Evolutionary conservation across 2,113 vertebrate species (phyloP), one percentile per base, ranked within the genome.

Genomic region (Rissa tridactyla): DNA sequence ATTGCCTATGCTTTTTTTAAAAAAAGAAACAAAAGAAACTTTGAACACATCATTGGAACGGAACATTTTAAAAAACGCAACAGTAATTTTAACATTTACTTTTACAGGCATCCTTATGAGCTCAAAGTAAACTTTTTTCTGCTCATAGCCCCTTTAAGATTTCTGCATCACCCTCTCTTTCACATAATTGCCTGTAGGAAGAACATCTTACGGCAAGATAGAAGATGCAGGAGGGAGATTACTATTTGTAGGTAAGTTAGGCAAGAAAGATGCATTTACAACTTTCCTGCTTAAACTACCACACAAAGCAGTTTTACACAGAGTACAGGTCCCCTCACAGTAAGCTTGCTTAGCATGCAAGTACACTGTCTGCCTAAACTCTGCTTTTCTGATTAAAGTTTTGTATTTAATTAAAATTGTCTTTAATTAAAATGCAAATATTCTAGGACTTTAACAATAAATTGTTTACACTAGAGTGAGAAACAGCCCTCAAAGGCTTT

Each of bases 371-470:
- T 97, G 95, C 91, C 95, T 96, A 96, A 97, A 98, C 72, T 96
- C 86, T 76, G 65, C 95, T 98, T 98, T 97, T 97, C 91, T 94
- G 93, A 98, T 95, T 95, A 96, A 98, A 98, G 93, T 98, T 98
- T 96, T 51, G 77, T 98, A 96, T 98, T 98, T 98, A 98, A 98
- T 98, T 98, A 98, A 97, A 97, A 93, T 88, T 96, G 90, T 95
- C 90, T 96, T 98, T 98, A 98, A 98, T 98, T 98, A 98, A 98
- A 98, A 98, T 98, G 97, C 97, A 98, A 98, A 98, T 98, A 98
- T 98, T 98, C 95, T 95, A 98, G 95, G 95, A 98, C 92, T 97
- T 96, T 68, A 97, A 97, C 96, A 98, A 98, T 97, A 98, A 97
- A 97, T 98, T 98, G 96, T 98, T 98, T 98, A 97, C 95, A 98